Evolutionary conservation across 2,113 vertebrate species (phyloP).

Genomic region (Larimichthys polyactis): DNA sequence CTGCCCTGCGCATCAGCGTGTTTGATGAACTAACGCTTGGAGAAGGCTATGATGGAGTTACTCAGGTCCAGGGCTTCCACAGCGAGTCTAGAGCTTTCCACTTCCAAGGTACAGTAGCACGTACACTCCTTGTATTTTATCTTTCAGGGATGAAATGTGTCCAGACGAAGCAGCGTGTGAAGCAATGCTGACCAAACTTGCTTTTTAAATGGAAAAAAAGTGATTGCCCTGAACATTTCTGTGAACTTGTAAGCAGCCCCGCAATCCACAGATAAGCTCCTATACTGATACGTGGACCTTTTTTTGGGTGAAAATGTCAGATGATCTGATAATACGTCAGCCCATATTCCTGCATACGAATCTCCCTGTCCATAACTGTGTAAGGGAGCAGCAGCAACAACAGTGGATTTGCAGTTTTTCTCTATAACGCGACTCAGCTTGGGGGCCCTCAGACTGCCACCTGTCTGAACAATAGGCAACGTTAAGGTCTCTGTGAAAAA

Average conservation of each 20-base stretch:
- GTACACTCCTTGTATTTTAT: not conserved
- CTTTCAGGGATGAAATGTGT: not conserved
- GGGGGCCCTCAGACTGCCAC: constrained; percentile 56
- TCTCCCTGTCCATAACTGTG: not conserved
- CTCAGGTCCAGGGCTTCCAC: constrained; percentile 95
- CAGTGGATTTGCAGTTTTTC: constrained; percentile 34
- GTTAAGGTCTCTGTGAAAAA: constrained; percentile 34
- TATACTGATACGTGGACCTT: not conserved
- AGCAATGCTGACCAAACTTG: not conserved
- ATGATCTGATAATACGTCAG: constrained; percentile 18
- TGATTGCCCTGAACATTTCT: not conserved
- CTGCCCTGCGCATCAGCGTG: constrained; percentile 92
- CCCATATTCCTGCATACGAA: not conserved
- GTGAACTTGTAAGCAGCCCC: constrained; percentile 11
- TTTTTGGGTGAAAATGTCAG: constrained; percentile 8
- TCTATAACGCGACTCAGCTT: constrained; percentile 14
- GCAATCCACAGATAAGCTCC: constrained; percentile 5
- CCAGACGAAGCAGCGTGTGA: not conserved
- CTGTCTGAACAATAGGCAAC: constrained; percentile 67
- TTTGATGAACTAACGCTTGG: constrained; percentile 91
- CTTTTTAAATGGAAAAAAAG: not conserved
- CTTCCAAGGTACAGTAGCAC: constrained; percentile 90
- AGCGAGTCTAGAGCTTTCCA: constrained; percentile 96
- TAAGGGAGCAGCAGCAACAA: not conserved
- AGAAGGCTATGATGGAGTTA: constrained; percentile 89